These are phyloP conservation scores for Aphelinus certus DNA, from an alignment of 1,140 invertebrate genomes.

Conservation along the genomic window DNA sequence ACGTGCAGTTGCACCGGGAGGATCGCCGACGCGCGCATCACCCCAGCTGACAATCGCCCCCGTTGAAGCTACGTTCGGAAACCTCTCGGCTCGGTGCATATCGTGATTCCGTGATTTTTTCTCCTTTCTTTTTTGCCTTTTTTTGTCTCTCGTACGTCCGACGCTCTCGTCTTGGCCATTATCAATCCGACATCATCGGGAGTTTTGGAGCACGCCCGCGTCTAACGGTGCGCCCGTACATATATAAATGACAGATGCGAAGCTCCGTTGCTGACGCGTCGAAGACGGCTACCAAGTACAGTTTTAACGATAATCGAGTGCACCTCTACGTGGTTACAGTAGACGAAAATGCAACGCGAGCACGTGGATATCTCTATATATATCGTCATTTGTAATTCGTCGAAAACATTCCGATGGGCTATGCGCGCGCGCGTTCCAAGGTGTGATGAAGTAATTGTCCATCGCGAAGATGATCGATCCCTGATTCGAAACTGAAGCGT, in stretches of 20 bases:
- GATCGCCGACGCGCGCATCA: too few relatives aligned
- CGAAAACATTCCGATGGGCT: neutral
- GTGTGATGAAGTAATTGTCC: too few relatives aligned
- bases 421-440: neutral
- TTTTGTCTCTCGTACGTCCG: neutral
- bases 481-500: too few relatives aligned
- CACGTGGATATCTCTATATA: neutral
- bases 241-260: conserved; percentile 22
- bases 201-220: neutral
- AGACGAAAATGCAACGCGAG: conserved; percentile 18
- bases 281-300: conserved; percentile 16
- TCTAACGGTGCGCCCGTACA: conserved; percentile 27
- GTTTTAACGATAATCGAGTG: conserved; percentile 36
- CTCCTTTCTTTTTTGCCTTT: neutral
- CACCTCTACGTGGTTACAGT: neutral
- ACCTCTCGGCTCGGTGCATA: neutral
- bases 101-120: neutral
- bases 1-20: too few relatives aligned
- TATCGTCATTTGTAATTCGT: conserved; percentile 21
- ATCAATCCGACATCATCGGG: conserved; percentile 27
- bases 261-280: too few relatives aligned
- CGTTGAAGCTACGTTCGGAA: too few relatives aligned
- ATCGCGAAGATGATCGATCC: too few relatives aligned
- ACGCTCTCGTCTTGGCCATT: neutral
- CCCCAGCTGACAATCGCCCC: too few relatives aligned